phyloP scores from a whole-genome alignment of 1,140 invertebrate genomes.

The Hylyphantes graminicola region DNA sequence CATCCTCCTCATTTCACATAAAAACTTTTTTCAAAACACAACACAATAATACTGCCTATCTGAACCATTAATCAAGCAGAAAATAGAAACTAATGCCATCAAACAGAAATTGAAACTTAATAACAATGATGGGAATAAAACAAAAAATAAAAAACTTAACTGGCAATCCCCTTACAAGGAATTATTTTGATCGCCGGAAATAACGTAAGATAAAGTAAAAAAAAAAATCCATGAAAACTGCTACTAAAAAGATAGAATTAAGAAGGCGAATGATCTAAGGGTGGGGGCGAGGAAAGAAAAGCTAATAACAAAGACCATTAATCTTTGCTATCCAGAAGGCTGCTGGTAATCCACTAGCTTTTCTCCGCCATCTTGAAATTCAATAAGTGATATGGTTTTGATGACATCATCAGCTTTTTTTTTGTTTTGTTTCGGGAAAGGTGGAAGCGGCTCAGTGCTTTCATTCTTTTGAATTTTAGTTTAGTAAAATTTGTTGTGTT shows the following conservation, averaged over 20 bases:
- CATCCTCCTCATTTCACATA: too few relatives aligned
- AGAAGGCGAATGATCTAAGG: constrained; percentile 47
- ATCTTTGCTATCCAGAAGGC: constrained; percentile 46
- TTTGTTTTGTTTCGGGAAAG: neutral
- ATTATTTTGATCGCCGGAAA: constrained; percentile 51
- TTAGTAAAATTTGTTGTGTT: too few relatives aligned
- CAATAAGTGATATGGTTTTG: constrained; percentile 57
- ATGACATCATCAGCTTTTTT: constrained; percentile 46
- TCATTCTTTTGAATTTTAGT: too few relatives aligned
- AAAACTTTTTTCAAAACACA: too few relatives aligned
- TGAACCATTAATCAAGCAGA: constrained; percentile 44
- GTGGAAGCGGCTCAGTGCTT: neutral
- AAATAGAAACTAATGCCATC: constrained; percentile 10
- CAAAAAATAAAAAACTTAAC: neutral
- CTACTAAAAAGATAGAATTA: constrained; percentile 52
- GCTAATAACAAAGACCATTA: constrained; percentile 58
- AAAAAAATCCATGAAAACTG: constrained; percentile 8
- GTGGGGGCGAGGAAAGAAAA: constrained; percentile 42
- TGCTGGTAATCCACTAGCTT: constrained; percentile 42
- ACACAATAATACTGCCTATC: neutral
- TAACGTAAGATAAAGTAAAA: constrained; percentile 18
- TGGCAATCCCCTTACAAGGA: constrained; percentile 29
- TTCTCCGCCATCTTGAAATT: constrained; percentile 44
- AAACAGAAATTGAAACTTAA: constrained; percentile 51
- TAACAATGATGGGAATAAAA: constrained; percentile 2